Evolutionary conservation across 2,888 invertebrate genomes (phyloP), one percentile per base, ranked within the genome.

Genomic region (Steinernema scapterisci): DNA sequence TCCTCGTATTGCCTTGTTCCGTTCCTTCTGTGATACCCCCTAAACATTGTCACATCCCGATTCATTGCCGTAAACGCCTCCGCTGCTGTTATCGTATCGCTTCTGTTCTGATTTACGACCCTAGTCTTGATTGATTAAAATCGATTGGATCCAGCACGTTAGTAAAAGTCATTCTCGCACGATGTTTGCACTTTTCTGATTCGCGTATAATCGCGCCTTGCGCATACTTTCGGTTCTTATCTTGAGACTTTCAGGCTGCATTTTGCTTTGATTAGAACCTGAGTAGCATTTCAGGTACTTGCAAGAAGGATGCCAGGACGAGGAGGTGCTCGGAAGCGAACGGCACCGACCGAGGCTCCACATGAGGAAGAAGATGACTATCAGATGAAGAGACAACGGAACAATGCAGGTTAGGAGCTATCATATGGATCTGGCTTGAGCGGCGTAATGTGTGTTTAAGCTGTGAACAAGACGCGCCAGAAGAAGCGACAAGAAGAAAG

Each of bases 401-500:
- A 87, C 73, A 87, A 87, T 73, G 86, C 83, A 38, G 38, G 38
- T 38, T 6, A 38, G 38, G 9, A 38, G n/a, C n/a, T n/a, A n/a
- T n/a, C n/a, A n/a, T n/a, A n/a, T n/a, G n/a, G n/a, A n/a, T n/a
- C n/a, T n/a, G n/a, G n/a, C n/a, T n/a, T n/a, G 9, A 38, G 9
- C 9, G 38, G 9, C 9, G 38, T 9, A 9, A 38, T 9, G 38
- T 38, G 9, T 38, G n/a, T 38, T 38, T 38, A 9, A 38, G 87
- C 87, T 9, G 87, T 87, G n/a, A 84, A 84, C 76, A 79, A 84
- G 75, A 85, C 87, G 6, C 78, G 87, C 13, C 82, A 85, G 76
- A 87, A 87, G 76, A 85, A 85, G 74, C 78, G 86, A n/a, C 80
- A 83, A 71, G 86, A 87, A 63, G 86, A 87, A 71, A 74, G 75